phyloP scores from a whole-genome alignment of 2,888 invertebrate genomes.

The Metalampra italica region DNA sequence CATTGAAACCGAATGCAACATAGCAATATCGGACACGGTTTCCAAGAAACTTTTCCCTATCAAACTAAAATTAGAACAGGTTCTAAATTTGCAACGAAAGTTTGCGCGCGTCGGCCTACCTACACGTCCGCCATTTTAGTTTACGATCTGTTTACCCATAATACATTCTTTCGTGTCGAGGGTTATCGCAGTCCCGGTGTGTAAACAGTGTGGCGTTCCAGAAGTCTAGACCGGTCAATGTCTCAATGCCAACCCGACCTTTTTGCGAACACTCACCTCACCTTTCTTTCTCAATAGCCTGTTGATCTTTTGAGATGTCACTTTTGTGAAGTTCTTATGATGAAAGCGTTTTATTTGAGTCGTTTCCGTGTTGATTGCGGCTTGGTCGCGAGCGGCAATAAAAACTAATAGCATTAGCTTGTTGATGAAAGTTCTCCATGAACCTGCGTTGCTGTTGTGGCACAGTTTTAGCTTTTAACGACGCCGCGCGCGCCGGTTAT shows the following conservation, averaged over 20 bases:
- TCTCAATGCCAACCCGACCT: slow-evolving; percentile 30
- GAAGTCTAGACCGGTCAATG: slow-evolving; percentile 25
- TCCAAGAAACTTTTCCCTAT: not conserved
- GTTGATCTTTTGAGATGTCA: slow-evolving; percentile 11
- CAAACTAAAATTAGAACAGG: too few species aligned
- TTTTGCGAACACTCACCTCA: slow-evolving; percentile 27
- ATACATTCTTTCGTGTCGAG: slow-evolving; percentile 15
- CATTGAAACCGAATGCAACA: too few species aligned
- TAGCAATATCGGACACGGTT: too few species aligned
- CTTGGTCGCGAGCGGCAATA: slow-evolving; percentile 17
- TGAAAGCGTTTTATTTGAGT: not conserved
- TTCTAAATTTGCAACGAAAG: not conserved
- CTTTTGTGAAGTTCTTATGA: slow-evolving; percentile 9
- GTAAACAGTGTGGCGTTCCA: slow-evolving; percentile 14
- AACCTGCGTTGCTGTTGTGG: slow-evolving; percentile 28
- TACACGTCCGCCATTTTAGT: slow-evolving; percentile 2
- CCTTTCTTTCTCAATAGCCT: slow-evolving; percentile 23
- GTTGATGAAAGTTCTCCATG: slow-evolving; percentile 22
- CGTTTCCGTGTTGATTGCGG: slow-evolving; percentile 5
- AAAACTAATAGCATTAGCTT: slow-evolving; percentile 26
- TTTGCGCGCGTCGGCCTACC: not conserved
- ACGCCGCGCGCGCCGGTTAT: slow-evolving; percentile 26
- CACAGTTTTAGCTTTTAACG: slow-evolving; percentile 31
- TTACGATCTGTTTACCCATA: slow-evolving; percentile 5
- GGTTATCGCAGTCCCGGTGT: slow-evolving; percentile 19